Percentiles rank a stretch among this genome's conserved stretches.
These are phyloP conservation scores for Phenganax stokvisi DNA, from an alignment of 92 coral and sea anemone species.

Conservation along the genomic window DNA sequence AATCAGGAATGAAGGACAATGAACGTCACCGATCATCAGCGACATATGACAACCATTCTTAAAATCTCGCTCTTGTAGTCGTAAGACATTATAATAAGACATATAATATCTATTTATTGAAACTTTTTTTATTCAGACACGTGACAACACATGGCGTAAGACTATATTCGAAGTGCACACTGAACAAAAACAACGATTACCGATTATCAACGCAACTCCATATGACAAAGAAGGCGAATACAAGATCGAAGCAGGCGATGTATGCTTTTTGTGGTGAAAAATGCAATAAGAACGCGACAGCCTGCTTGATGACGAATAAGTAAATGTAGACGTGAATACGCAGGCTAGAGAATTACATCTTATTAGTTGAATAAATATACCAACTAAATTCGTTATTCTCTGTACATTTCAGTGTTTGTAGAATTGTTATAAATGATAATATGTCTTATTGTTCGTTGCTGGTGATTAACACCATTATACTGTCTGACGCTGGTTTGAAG, in stretches of 20 bases:
- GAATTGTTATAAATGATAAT: conserved; percentile 28
- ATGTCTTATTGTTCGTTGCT: conserved; percentile 25
- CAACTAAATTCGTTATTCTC: conserved; percentile 34
- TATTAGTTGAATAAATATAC: conserved; percentile 39
- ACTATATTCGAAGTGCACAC: conserved; percentile 44
- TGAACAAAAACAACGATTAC: conserved; percentile 42
- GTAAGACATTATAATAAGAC: neutral
- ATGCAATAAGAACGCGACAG: neutral
- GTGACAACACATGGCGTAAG: conserved; percentile 45
- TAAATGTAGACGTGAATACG: conserved; percentile 28
- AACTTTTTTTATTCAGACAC: conserved; percentile 11
- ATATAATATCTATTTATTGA: neutral
- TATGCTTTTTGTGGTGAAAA: conserved; percentile 48
- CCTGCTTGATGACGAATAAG: conserved; percentile 21
- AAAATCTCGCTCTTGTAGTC: no score
- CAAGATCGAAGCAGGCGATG: conserved; percentile 45
- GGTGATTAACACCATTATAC: conserved; percentile 33
- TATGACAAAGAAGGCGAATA: conserved; percentile 43
- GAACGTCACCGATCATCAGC: no score
- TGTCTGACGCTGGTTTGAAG: neutral
- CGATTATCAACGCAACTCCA: conserved; percentile 49
- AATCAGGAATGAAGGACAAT: no score
- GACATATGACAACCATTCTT: no score
- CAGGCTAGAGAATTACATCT: conserved; percentile 38
- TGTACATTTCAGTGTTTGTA: conserved; percentile 42